Conservation (phyloP, 2,113 vertebrate genomes). For the Tor tambroides region DNA sequence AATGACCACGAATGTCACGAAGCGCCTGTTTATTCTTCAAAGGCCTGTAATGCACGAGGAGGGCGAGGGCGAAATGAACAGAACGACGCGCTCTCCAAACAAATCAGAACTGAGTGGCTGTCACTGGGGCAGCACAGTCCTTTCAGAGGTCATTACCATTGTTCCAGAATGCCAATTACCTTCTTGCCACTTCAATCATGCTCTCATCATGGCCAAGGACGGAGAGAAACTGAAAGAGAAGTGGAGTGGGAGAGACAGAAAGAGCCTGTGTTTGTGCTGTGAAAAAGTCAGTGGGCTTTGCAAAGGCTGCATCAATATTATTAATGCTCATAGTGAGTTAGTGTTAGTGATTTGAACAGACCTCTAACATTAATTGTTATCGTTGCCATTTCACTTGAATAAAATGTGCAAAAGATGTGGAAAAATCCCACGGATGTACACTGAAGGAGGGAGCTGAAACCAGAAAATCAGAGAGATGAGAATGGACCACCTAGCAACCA, state of each 20-base stretch:
- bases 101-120: conserved; percentile 57
- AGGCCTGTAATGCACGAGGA: not conserved
- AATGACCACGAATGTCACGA: not conserved
- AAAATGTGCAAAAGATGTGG: not conserved
- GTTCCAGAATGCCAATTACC: conserved; percentile 47
- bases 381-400: not conserved
- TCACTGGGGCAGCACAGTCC: conserved; percentile 27
- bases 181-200: conserved; percentile 62
- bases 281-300: not conserved
- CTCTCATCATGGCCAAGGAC: conserved; percentile 51
- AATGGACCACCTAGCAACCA: not conserved
- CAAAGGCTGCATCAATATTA: not conserved
- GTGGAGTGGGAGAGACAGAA: not conserved
- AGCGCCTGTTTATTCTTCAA: conserved; percentile 8
- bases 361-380: not conserved
- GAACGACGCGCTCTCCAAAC: conserved; percentile 57
- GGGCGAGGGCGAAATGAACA: conserved; percentile 52
- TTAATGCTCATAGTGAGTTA: not conserved
- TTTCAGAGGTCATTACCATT: conserved; percentile 53
- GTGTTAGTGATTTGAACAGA: not conserved
- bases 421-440: not conserved
- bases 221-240: conserved; percentile 9
- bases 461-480: not conserved
- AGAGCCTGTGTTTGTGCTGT: not conserved
- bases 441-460: conserved; percentile 16